A percentile compares a stretch with the other conserved stretches of the same genome.
Conservation (phyloP, 1,140 invertebrate species). For the Prorops nasuta region DNA sequence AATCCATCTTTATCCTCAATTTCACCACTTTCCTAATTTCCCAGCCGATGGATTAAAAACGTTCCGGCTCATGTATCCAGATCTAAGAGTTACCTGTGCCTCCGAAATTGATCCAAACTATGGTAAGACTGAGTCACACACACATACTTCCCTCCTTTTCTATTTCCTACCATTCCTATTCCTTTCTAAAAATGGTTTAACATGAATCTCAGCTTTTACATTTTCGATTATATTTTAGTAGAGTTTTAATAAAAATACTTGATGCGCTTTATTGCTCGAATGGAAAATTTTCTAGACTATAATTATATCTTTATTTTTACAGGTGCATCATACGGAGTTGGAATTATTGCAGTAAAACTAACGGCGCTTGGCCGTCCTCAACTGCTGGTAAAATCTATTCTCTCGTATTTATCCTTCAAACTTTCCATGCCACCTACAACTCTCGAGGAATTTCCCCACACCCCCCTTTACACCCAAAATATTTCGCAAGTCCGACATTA, state of each 20-base stretch:
- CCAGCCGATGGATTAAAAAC: slow-evolving; percentile 23
- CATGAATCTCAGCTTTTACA: too few species aligned
- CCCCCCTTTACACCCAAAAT: too few species aligned
- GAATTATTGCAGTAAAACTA: slow-evolving; percentile 96
- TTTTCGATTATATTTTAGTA: too few species aligned
- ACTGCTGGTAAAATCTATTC: slow-evolving; percentile 89
- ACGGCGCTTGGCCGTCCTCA: slow-evolving; percentile 96
- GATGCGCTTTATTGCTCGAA: too few species aligned
- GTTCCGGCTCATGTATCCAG: slow-evolving; percentile 18
- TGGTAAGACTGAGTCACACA: slow-evolving; percentile 20
- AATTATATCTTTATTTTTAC: slow-evolving; percentile 39
- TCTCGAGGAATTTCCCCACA: too few species aligned
- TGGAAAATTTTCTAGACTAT: neutral
- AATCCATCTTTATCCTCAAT: too few species aligned
- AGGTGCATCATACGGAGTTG: slow-evolving; percentile 91
- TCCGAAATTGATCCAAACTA: slow-evolving; percentile 15
- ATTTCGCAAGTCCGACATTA: too few species aligned
- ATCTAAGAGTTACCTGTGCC: slow-evolving; percentile 6
- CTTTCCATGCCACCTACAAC: too few species aligned
- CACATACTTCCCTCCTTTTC: neutral
- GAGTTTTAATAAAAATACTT: too few species aligned
- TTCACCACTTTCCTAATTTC: too few species aligned
- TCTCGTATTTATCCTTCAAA: too few species aligned
- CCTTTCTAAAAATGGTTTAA: neutral
- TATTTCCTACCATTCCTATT: neutral